Evolutionary conservation across 1,140 invertebrate genomes (phyloP), one percentile per base, ranked within the genome.

Genomic region (Lepidurus packardi): DNA sequence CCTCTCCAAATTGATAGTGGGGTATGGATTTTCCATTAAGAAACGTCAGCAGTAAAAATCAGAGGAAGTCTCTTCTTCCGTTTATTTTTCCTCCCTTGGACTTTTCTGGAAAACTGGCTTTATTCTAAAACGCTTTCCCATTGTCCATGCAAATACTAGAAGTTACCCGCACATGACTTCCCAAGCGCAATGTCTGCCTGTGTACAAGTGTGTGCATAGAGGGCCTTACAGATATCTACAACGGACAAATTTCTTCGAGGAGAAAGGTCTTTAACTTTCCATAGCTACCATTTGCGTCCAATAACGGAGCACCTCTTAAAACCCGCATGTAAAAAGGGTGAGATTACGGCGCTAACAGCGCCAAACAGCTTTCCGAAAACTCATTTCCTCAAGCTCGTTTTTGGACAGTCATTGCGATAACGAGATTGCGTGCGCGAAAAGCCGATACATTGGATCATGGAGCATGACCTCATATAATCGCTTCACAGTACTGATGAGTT

Each of bases 1-100:
- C 53, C 16, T n/a, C 53, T 21, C 53, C 16, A 65, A 65, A 65
- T 65, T 65, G 53, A 65, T 65, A 65, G 53, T 21, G 53, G 53
- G 53, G 53, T 65, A 65, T 65, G 53, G 53, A 65, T 65, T 65
- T 65, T 65, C 53, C 53, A 65, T 65, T 65, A 65, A 65, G 53
- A 65, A 65, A 65, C 53, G 53, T 65, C 53, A 65, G 53, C 53
- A 65, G 53, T 65, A 65, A 65, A 65, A 65, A 65, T 65, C 53
- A 65, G 53, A 65, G 53, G 53, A 65, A 65, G 53, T 65, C 53
- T 65, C 53, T 65, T 65, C 53, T n/a, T n/a, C 53, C 53, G 21
- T 65, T 65, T 65, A 65, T 65, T 65, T 16, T 65, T 65, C 53
- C 21, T 21, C 21, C 13, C 53, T 13, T 34, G 34, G 34, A 34